Conservation (phyloP, 1,140 invertebrate genomes). For the Lucilia sericata region DNA sequence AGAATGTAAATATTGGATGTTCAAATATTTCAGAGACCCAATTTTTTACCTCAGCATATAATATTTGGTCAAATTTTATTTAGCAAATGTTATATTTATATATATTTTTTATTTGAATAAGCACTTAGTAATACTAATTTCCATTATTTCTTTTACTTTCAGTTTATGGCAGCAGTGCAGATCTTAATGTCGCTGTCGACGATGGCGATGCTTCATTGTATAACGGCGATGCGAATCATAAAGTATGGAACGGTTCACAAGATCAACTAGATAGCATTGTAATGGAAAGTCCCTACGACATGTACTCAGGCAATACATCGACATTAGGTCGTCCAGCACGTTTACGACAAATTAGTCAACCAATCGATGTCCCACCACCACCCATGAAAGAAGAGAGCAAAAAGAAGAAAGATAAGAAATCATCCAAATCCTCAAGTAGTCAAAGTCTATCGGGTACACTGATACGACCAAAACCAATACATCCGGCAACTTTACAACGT, state of each 20-base stretch:
- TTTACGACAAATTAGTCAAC: slow-evolving; percentile 82
- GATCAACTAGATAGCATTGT: slow-evolving; percentile 76
- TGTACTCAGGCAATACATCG: slow-evolving; percentile 73
- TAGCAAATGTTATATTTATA: no score
- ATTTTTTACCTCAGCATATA: no score
- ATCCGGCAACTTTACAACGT: slow-evolving; percentile 59
- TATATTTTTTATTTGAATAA: no score
- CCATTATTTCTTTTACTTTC: slow-evolving; percentile 51
- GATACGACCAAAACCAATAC: slow-evolving; percentile 65
- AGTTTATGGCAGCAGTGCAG: slow-evolving; percentile 68
- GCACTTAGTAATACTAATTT: no score
- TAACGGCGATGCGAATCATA: slow-evolving; percentile 93
- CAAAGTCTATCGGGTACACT: slow-evolving; percentile 66
- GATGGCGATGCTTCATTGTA: slow-evolving; percentile 83
- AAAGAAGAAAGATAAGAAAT: slow-evolving; percentile 60
- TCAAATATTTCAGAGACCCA: no score
- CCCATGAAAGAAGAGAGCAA: slow-evolving; percentile 64
- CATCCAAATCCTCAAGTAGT: slow-evolving; percentile 61
- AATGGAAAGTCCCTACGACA: slow-evolving; percentile 75
- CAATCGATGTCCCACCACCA: slow-evolving; percentile 83
- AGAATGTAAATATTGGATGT: no score
- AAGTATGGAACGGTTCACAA: slow-evolving; percentile 87
- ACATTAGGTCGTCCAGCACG: slow-evolving; percentile 81
- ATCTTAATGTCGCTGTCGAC: slow-evolving; percentile 72
- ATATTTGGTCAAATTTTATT: no score